These are phyloP conservation scores for Pangasius krempfi DNA, from an alignment of 2,797 vertebrate genomes.

Conservation along the genomic window DNA sequence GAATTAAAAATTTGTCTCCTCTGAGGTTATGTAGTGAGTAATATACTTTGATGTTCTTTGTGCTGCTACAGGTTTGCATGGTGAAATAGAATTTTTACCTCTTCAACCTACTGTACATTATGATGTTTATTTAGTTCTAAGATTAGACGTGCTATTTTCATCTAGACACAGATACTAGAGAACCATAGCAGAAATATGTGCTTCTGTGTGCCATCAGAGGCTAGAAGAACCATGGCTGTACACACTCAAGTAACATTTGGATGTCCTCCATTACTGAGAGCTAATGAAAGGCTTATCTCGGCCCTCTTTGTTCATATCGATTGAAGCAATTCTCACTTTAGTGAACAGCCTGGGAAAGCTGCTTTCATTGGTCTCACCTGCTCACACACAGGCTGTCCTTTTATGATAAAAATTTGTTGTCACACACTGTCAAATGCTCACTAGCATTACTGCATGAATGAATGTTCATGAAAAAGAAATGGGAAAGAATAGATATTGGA, in stretches of 20 bases:
- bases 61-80: neutral
- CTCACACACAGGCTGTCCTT: neutral
- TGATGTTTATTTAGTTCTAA: neutral
- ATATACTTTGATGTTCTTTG: neutral
- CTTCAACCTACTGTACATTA: neutral
- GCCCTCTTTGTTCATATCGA: slow-evolving; percentile 45
- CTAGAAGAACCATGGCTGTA: neutral
- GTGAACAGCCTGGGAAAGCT: slow-evolving; percentile 35
- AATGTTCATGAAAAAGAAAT: neutral
- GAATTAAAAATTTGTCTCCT: neutral
- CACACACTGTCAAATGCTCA: neutral
- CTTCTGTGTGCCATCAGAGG: neutral
- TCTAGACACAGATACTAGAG: neutral
- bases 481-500: neutral
- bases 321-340: slow-evolving; percentile 40
- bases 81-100: neutral
- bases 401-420: neutral
- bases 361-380: slow-evolving; percentile 28
- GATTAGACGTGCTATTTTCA: neutral
- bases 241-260: slow-evolving; percentile 16
- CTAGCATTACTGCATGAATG: neutral
- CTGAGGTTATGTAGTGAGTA: neutral
- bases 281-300: slow-evolving; percentile 50
- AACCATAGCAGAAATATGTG: neutral
- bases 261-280: slow-evolving; percentile 41